phyloP scores from a whole-genome alignment of 2,888 invertebrate species.

The Celastrina argiolus region DNA sequence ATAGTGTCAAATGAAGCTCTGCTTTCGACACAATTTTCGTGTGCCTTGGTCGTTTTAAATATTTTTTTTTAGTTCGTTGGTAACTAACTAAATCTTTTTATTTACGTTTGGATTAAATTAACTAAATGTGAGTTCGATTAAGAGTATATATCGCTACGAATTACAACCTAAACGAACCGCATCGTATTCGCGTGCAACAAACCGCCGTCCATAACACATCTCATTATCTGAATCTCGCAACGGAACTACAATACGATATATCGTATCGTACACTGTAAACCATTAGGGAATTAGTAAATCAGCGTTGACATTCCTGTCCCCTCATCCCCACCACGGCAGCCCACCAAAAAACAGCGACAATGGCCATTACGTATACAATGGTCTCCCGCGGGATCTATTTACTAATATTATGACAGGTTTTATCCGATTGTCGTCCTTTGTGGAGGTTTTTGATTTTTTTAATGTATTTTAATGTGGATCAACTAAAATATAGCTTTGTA shows the following conservation, averaged over 20 bases:
- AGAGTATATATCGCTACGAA: too few species aligned
- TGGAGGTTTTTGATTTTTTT: neutral
- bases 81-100: too few species aligned
- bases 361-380: conserved; percentile 69
- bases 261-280: conserved; percentile 40
- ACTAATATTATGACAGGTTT: conserved; percentile 9
- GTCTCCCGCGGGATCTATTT: conserved; percentile 6
- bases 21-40: too few species aligned
- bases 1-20: too few species aligned
- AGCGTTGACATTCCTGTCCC: conserved; percentile 63
- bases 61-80: too few species aligned
- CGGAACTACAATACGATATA: neutral
- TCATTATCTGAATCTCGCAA: too few species aligned
- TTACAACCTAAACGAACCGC: too few species aligned
- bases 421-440: neutral
- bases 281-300: conserved; percentile 69
- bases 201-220: too few species aligned
- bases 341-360: conserved; percentile 60
- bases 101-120: too few species aligned
- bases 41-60: too few species aligned
- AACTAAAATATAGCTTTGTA: neutral
- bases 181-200: too few species aligned
- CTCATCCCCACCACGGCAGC: conserved; percentile 47
- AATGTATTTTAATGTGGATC: neutral
- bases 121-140: too few species aligned